Evolutionary conservation across 2,888 invertebrate species (phyloP).

Genomic region (Caenorhabditis sp.): DNA sequence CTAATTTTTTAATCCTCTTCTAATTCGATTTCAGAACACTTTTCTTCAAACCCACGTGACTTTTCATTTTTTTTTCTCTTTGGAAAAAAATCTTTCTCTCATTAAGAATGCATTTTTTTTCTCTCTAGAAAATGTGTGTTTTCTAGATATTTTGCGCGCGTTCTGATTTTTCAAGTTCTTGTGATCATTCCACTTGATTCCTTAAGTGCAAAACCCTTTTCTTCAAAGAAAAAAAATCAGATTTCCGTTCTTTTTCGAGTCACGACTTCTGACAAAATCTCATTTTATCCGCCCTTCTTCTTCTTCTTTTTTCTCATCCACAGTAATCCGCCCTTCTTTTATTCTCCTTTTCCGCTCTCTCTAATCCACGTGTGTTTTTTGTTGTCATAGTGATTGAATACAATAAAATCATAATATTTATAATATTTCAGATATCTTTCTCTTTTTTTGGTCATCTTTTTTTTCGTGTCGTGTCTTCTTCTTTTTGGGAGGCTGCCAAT

Average conservation of each 20-base stretch:
- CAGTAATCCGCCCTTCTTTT: neutral
- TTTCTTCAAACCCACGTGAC: too few relatives aligned
- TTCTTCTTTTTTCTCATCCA: neutral
- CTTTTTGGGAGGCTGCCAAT: neutral
- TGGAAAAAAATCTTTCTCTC: too few relatives aligned
- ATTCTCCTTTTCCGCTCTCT: neutral
- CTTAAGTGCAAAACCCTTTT: neutral
- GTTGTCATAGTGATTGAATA: neutral
- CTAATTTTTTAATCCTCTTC: too few relatives aligned
- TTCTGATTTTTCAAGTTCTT: neutral
- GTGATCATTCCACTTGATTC: neutral
- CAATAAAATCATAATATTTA: neutral
- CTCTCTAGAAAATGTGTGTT: too few relatives aligned
- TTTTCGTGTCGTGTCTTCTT: neutral
- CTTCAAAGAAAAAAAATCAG: neutral
- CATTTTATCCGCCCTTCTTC: neutral
- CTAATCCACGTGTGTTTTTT: neutral
- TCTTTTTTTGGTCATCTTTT: neutral
- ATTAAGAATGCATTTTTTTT: too few relatives aligned
- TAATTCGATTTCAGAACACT: too few relatives aligned
- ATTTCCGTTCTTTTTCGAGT: neutral
- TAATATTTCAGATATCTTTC: neutral
- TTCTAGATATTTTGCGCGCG: too few relatives aligned
- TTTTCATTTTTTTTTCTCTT: too few relatives aligned
- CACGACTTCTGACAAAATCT: neutral